Percentiles rank a stretch among this genome's conserved stretches.
Evolutionary conservation across 2,797 vertebrate species (phyloP).

Genomic region (Aphelocoma californica): DNA sequence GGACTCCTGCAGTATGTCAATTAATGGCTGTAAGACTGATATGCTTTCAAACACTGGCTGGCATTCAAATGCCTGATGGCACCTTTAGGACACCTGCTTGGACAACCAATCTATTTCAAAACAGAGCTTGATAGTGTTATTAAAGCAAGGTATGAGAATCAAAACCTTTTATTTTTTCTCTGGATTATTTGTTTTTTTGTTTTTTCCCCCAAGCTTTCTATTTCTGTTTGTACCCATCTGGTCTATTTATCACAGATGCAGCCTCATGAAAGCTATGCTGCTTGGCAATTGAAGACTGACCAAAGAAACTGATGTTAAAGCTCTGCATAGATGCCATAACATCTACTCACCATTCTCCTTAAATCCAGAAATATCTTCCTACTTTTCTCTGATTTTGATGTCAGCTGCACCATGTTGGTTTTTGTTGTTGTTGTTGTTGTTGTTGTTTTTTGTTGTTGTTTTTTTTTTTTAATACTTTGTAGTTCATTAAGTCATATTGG

Average conservation of each 20-base stretch:
- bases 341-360: background rate
- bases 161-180: background rate
- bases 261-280: constrained; percentile 52
- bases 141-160: constrained; percentile 54
- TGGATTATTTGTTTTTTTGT: background rate
- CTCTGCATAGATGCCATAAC: background rate
- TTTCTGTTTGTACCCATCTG: constrained; percentile 64
- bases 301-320: constrained; percentile 30
- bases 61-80: constrained; percentile 40
- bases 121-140: constrained; percentile 43
- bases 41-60: constrained; percentile 49
- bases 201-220: constrained; percentile 25
- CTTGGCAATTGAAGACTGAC: constrained; percentile 48
- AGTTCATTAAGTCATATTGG: background rate
- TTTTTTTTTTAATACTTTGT: background rate
- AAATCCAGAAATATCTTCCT: background rate
- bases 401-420: background rate
- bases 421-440: no score
- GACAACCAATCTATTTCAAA: constrained; percentile 41
- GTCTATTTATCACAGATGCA: constrained; percentile 68
- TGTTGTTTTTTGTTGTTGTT: no score
- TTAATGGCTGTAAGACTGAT: constrained; percentile 56
- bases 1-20: constrained; percentile 42
- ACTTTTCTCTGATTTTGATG: background rate
- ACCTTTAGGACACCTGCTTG: constrained; percentile 60